Evolutionary conservation across 2,797 vertebrate species (phyloP).

Genomic region (Stomatorhinus walkeri): DNA sequence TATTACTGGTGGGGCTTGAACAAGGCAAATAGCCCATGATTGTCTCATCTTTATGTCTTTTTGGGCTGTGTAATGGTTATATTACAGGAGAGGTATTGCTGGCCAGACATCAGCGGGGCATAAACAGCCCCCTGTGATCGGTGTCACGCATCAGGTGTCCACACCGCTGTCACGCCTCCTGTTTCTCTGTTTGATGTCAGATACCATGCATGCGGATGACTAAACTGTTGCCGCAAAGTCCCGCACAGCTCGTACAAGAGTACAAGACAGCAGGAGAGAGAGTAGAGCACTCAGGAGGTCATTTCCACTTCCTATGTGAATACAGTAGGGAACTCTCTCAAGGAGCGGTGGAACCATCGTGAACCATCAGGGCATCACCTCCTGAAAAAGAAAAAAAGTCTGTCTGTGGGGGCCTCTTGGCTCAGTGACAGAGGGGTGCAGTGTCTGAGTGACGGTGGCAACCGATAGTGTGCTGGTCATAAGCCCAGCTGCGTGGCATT

Average conservation of each 20-base stretch:
- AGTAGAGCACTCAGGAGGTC: not conserved
- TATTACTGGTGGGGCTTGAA: slow-evolving; percentile 43
- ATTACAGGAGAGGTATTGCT: not conserved
- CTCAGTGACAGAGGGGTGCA: not conserved
- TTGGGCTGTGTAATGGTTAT: not conserved
- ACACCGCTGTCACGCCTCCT: not conserved
- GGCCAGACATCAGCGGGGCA: not conserved
- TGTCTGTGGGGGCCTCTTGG: not conserved
- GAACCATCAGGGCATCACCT: not conserved
- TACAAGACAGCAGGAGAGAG: not conserved
- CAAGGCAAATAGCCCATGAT: not conserved
- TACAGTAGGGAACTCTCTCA: not conserved
- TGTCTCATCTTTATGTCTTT: not conserved
- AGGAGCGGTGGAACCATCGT: not conserved
- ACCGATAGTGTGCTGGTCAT: not conserved
- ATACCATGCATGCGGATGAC: not conserved
- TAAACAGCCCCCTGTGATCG: not conserved
- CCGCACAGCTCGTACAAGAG: not conserved
- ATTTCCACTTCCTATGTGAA: not conserved
- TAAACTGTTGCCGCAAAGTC: not conserved
- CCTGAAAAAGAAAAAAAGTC: not conserved
- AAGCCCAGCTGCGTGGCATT: not conserved
- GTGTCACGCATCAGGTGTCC: not conserved
- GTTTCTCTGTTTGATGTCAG: not conserved
- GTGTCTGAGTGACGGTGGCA: not conserved